A percentile compares a stretch with the other conserved stretches of the same genome.
phyloP scores from a whole-genome alignment of 92 coral and sea anemone genomes.

The Muricea muricata region DNA sequence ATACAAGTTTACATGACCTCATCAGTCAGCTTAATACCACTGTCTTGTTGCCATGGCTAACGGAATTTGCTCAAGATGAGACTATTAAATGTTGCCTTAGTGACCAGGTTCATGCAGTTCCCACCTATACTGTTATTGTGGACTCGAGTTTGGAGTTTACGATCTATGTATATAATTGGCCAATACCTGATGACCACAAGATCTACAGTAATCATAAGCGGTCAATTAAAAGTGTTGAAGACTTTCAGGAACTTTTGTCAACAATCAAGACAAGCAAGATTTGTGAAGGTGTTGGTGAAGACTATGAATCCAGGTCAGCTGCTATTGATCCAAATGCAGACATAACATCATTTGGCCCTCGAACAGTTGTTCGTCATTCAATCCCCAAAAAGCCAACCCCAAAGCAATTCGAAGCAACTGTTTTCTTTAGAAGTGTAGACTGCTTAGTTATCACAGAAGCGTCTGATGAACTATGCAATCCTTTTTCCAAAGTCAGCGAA shows the following conservation, averaged over 20 bases:
- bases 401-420: conserved; percentile 10
- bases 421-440: not conserved
- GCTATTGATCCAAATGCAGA: too few species aligned
- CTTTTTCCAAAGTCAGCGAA: not conserved
- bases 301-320: not conserved
- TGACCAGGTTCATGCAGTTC: conserved; percentile 8
- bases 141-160: conserved; percentile 27
- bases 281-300: conserved; percentile 18
- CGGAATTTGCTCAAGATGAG: not conserved
- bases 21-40: too few species aligned
- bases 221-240: not conserved
- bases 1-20: too few species aligned
- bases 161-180: conserved; percentile 2
- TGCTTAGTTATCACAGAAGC: not conserved
- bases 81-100: not conserved
- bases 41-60: not conserved
- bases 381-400: conserved; percentile 3
- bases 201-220: conserved; percentile 3
- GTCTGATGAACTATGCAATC: conserved; percentile 5
- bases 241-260: not conserved
- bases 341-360: not conserved
- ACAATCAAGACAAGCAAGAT: not conserved
- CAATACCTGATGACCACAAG: too few species aligned
- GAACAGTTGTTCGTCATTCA: conserved; percentile 2
- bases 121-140: conserved; percentile 6